phyloP scores from a whole-genome alignment of 2,888 invertebrate species.

The Corbicula japonica region DNA sequence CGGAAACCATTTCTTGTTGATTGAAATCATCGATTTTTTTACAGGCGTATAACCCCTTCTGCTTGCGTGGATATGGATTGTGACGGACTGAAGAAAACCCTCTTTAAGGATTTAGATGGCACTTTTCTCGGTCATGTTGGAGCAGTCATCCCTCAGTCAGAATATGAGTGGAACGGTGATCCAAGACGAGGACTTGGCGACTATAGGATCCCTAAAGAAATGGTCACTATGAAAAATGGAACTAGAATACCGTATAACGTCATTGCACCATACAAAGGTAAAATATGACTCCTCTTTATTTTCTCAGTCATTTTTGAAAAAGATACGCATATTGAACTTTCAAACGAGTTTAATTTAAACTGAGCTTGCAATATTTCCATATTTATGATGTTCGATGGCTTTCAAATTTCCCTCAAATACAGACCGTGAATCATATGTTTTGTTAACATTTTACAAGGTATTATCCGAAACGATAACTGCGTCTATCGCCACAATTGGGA shows the following conservation, averaged over 20 bases:
- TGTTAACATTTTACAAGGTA: conserved; percentile 70
- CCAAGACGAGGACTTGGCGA: conserved; percentile 81
- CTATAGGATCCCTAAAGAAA: conserved; percentile 82
- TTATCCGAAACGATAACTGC: conserved; percentile 76
- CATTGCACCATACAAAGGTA: conserved; percentile 82
- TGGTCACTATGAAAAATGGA: conserved; percentile 77
- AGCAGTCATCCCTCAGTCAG: conserved; percentile 80
- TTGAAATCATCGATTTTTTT: neutral
- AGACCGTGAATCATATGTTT: too few species aligned
- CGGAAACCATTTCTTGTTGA: too few species aligned
- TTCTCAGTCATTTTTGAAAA: too few species aligned
- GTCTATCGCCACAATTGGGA: conserved; percentile 69
- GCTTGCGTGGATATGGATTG: conserved; percentile 86
- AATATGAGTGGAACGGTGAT: conserved; percentile 81
- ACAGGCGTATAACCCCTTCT: conserved; percentile 79
- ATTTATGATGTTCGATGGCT: too few species aligned
- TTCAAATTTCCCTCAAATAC: too few species aligned
- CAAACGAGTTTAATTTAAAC: too few species aligned
- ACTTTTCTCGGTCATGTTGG: conserved; percentile 74
- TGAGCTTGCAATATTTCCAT: too few species aligned
- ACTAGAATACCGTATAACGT: conserved; percentile 61
- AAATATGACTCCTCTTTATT: neutral
- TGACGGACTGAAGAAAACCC: conserved; percentile 83
- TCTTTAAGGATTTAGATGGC: conserved; percentile 83
- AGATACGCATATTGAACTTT: too few species aligned